Evolutionary conservation across 2,888 invertebrate genomes (phyloP), one percentile per base, ranked within the genome.

Genomic region (Zonitis immaculata): DNA sequence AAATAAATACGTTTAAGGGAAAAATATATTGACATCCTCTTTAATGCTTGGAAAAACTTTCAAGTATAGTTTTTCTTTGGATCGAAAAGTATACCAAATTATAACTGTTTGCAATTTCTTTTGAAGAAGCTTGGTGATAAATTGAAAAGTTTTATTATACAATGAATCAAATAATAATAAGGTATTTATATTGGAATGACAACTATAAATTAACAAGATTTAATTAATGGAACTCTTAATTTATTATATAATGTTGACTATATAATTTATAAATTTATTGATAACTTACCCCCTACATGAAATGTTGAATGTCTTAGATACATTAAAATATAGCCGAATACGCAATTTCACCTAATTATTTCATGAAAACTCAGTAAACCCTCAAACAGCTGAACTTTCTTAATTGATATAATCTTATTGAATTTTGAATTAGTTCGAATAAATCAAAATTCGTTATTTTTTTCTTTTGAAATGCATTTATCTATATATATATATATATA

Each of bases 41-140:
- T 52, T 47, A 49, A 52, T 52, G 56, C 52, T 56, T 43, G 52
- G 52, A 56, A 55, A 52, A 56, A 56, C 52, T 56, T 56, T 52
- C 35, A 35, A 56, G 49, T 56, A 52, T 49, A n/a, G n/a, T n/a
- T n/a, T n/a, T n/a, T 44, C 52, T 49, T 56, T 46, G 35, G 47
- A 52, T 46, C 52, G 49, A 52, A 56, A 51, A n/a, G 47, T 50
- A 54, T 54, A 44, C 45, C 28, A 51, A 54, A 54, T 54, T 53
- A 47, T 45, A 35, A 30, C 25, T n/a, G 35, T 35, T 50, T 47
- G 27, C 44, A 44, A 46, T 54, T 54, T 46, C 47, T 51, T 48
- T 47, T 47, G 44, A 44, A 47, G n/a, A n/a, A n/a, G n/a, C 42
- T 49, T 46, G 44, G n/a, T n/a, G n/a, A 54, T 51, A 50, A 54